Evolutionary conservation across 2,797 vertebrate species (phyloP).

Genomic region (Microctenopoma stevenorrisi): DNA sequence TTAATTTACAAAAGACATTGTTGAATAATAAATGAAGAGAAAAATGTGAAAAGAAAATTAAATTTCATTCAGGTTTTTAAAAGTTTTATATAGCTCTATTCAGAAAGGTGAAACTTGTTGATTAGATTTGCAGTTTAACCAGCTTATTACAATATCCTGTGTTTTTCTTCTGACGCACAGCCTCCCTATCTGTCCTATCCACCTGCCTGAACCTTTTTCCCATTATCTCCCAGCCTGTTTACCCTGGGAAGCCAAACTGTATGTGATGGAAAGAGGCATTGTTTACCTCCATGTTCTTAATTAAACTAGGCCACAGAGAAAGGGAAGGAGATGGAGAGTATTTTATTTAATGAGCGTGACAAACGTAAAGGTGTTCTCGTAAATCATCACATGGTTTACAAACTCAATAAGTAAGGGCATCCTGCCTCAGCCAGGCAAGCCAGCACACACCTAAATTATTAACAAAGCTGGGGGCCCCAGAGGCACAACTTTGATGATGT

Average conservation of each 20-base stretch:
- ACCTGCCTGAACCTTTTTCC: constrained; percentile 17
- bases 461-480: constrained; percentile 91
- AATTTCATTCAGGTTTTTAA: constrained; percentile 37
- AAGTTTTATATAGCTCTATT: constrained; percentile 25
- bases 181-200: neutral
- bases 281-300: constrained; percentile 87
- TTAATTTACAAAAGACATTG: constrained; percentile 68
- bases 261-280: constrained; percentile 12
- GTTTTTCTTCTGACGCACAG: neutral
- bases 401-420: constrained; percentile 96
- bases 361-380: constrained; percentile 95
- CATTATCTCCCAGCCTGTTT: neutral
- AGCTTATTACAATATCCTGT: neutral
- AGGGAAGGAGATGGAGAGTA: constrained; percentile 71
- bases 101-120: constrained; percentile 9
- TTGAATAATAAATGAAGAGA: constrained; percentile 67
- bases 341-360: constrained; percentile 95
- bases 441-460: constrained; percentile 97
- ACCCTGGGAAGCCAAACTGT: constrained; percentile 12
- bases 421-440: constrained; percentile 91
- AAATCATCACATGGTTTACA: constrained; percentile 98
- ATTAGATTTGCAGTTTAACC: neutral
- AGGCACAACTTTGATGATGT: constrained; percentile 99
- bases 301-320: constrained; percentile 80
- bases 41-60: constrained; percentile 39